Conservation (phyloP, 2,888 invertebrate genomes). For the Caenorhabditis sp. region DNA sequence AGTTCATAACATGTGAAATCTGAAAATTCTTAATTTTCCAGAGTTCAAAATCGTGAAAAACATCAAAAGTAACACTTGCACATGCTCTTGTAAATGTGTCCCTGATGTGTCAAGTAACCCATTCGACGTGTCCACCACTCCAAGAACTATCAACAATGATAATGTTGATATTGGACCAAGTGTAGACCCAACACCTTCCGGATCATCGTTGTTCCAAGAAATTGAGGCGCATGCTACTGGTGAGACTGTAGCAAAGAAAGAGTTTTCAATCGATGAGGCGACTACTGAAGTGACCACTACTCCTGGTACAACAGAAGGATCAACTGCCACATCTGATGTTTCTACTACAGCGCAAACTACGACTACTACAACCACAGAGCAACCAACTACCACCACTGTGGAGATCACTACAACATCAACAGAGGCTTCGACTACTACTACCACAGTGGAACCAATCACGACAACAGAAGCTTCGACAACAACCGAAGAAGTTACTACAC, state of each 20-base stretch:
- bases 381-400: background rate
- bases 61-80: conserved; percentile 51
- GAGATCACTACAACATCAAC: conserved; percentile 8
- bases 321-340: background rate
- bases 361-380: background rate
- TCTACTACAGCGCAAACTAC: background rate
- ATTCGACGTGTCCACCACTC: conserved; percentile 16
- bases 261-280: conserved; percentile 3
- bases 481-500: background rate
- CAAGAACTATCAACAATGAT: conserved; percentile 36
- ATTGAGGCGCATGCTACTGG: conserved; percentile 24
- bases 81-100: conserved; percentile 48
- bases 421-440: conserved; percentile 1
- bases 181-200: conserved; percentile 42
- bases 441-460: conserved; percentile 3
- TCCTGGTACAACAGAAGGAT: background rate
- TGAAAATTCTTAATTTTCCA: conserved; percentile 18
- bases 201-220: conserved; percentile 41
- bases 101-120: conserved; percentile 36
- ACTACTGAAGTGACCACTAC: background rate
- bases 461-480: conserved; percentile 5
- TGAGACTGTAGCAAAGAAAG: background rate
- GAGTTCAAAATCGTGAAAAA: conserved; percentile 52
- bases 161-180: conserved; percentile 46
- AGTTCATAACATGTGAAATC: background rate